Percentiles rank a stretch among this genome's conserved stretches.
These are phyloP conservation scores for Sebastes vulpes DNA, from an alignment of 2,797 vertebrate species.

Conservation along the genomic window DNA sequence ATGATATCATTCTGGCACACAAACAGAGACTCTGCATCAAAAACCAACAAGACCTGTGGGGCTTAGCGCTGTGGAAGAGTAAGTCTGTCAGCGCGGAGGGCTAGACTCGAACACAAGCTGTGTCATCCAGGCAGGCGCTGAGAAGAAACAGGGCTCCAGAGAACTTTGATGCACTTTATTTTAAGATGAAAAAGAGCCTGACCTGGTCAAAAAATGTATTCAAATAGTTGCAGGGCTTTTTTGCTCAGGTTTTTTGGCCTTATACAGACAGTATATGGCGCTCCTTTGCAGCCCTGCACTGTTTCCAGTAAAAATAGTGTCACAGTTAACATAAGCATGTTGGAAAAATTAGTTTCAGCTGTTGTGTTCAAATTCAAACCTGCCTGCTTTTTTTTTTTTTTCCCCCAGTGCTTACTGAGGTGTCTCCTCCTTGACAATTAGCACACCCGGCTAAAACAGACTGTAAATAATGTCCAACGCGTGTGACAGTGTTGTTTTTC, in stretches of 20 bases:
- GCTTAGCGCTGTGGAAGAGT: slow-evolving; percentile 57
- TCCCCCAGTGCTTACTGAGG: slow-evolving; percentile 74
- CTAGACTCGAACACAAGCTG: slow-evolving; percentile 40
- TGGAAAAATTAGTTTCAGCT: slow-evolving; percentile 85
- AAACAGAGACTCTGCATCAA: slow-evolving; percentile 82
- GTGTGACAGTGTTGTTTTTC: slow-evolving; percentile 86
- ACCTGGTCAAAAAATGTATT: slow-evolving; percentile 72
- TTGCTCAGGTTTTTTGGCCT: slow-evolving; percentile 83
- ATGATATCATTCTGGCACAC: slow-evolving; percentile 85
- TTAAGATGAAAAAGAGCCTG: slow-evolving; percentile 78
- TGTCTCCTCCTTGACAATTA: slow-evolving; percentile 84
- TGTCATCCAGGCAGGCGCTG: slow-evolving; percentile 56
- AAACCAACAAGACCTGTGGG: slow-evolving; percentile 78
- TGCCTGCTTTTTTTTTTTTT: slow-evolving; percentile 39
- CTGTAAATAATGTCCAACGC: slow-evolving; percentile 78
- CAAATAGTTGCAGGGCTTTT: slow-evolving; percentile 84
- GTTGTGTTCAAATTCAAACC: slow-evolving; percentile 72
- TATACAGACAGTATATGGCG: slow-evolving; percentile 84
- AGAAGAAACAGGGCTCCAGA: slow-evolving; percentile 76
- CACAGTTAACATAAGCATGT: slow-evolving; percentile 84
- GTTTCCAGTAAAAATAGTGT: slow-evolving; percentile 87
- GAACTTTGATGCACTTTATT: slow-evolving; percentile 74
- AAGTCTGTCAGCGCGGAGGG: slow-evolving; percentile 38
- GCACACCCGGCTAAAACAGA: slow-evolving; percentile 79
- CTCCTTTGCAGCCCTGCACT: slow-evolving; percentile 74